phyloP scores from a whole-genome alignment of 2,113 vertebrate genomes.

The Psephotus haematonotus region DNA sequence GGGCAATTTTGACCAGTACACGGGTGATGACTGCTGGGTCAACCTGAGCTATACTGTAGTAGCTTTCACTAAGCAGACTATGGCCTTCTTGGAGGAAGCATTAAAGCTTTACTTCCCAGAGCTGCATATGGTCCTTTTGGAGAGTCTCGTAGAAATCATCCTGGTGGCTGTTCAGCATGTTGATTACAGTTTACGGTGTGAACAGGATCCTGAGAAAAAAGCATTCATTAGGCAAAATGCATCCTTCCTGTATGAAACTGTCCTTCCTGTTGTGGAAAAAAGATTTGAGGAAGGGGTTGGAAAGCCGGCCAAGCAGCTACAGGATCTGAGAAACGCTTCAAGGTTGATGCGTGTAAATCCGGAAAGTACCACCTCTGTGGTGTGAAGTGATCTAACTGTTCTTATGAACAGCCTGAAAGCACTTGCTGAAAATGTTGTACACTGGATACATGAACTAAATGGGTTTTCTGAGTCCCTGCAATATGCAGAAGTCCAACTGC shows the following conservation, averaged over 20 bases:
- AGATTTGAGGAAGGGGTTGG: constrained; percentile 94
- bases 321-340: constrained; percentile 91
- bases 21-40: constrained; percentile 97
- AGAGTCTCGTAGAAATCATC: constrained; percentile 94
- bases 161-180: constrained; percentile 96
- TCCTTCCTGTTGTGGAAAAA: constrained; percentile 94
- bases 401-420: background rate
- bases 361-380: constrained; percentile 92
- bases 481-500: background rate
- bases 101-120: constrained; percentile 96
- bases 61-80: constrained; percentile 97
- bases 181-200: constrained; percentile 96
- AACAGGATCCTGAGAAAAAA: constrained; percentile 96
- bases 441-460: background rate
- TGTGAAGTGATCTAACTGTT: constrained; percentile 68
- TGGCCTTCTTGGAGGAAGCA: constrained; percentile 96
- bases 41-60: constrained; percentile 97
- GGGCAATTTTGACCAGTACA: constrained; percentile 89
- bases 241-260: constrained; percentile 92
- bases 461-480: background rate
- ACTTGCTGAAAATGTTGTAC: background rate
- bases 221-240: constrained; percentile 92
- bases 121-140: constrained; percentile 96
- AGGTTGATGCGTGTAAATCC: constrained; percentile 89
- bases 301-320: constrained; percentile 94